These are phyloP conservation scores for Bagarius yarrelli DNA, from an alignment of 2,113 vertebrate genomes.

Conservation along the genomic window DNA sequence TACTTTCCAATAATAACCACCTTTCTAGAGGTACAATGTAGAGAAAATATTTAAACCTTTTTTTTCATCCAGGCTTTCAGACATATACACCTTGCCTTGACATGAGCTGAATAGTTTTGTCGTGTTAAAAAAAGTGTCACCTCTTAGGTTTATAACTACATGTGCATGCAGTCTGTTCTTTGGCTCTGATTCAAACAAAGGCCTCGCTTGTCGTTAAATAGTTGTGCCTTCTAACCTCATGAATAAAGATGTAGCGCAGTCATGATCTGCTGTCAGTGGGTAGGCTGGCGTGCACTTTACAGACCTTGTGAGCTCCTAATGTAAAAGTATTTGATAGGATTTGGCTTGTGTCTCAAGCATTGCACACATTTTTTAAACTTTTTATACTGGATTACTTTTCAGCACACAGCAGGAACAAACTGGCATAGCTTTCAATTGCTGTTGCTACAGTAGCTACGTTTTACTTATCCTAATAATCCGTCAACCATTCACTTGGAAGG, in stretches of 20 bases:
- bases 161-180: constrained; percentile 25
- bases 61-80: constrained; percentile 22
- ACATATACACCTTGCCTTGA: constrained; percentile 14
- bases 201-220: not conserved
- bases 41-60: constrained; percentile 32
- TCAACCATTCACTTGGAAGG: not conserved
- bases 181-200: constrained; percentile 15
- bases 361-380: constrained; percentile 48
- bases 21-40: constrained; percentile 26
- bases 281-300: constrained; percentile 54
- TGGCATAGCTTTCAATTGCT: constrained; percentile 51
- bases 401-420: constrained; percentile 17
- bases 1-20: constrained; percentile 31
- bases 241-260: constrained; percentile 33
- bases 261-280: constrained; percentile 43
- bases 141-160: constrained; percentile 23
- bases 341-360: constrained; percentile 62
- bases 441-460: not conserved
- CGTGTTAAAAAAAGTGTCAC: constrained; percentile 19
- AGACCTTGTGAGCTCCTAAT: constrained; percentile 51
- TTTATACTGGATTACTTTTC: constrained; percentile 61
- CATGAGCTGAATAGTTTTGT: constrained; percentile 21
- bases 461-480: not conserved
- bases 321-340: constrained; percentile 61
- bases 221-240: constrained; percentile 21